Conservation (phyloP, 2,113 vertebrate genomes). For the Prinia subflava region DNA sequence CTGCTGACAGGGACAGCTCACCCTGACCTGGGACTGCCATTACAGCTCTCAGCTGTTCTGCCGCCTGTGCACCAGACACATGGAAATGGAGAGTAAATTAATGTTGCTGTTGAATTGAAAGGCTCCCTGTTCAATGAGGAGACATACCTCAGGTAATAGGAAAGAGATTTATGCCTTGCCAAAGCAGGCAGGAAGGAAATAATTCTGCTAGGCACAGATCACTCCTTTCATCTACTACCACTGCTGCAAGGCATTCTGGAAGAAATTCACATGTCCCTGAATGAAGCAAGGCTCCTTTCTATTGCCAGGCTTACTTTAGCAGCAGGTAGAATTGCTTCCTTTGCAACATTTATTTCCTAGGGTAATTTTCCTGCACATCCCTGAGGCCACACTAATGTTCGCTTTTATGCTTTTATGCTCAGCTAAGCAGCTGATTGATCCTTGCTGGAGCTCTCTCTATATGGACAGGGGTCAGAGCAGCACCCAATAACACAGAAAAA, state of each 20-base stretch:
- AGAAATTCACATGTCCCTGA: background rate
- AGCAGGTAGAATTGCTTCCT: background rate
- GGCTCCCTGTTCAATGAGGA: background rate
- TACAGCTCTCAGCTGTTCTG: background rate
- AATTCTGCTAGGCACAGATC: background rate
- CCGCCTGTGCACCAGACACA: background rate
- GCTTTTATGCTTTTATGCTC: conserved; percentile 14
- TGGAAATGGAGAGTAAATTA: background rate
- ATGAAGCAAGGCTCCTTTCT: background rate
- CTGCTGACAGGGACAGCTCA: background rate
- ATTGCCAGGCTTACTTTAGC: background rate
- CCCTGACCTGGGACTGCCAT: accelerated
- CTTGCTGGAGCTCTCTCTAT: background rate
- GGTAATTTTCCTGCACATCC: background rate
- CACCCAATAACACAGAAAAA: background rate
- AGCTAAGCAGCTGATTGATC: conserved; percentile 27
- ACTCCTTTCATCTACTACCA: background rate
- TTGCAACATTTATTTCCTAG: conserved; percentile 26
- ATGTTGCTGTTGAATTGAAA: background rate
- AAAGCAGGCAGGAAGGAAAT: background rate
- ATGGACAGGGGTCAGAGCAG: background rate
- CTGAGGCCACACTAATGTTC: background rate
- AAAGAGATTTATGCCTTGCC: background rate
- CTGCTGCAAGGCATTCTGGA: background rate
- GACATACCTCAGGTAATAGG: background rate